A percentile compares a stretch with the other conserved stretches of the same genome.
Conservation (phyloP, 2,113 vertebrate species). For the Forbesichthys agassizii region DNA sequence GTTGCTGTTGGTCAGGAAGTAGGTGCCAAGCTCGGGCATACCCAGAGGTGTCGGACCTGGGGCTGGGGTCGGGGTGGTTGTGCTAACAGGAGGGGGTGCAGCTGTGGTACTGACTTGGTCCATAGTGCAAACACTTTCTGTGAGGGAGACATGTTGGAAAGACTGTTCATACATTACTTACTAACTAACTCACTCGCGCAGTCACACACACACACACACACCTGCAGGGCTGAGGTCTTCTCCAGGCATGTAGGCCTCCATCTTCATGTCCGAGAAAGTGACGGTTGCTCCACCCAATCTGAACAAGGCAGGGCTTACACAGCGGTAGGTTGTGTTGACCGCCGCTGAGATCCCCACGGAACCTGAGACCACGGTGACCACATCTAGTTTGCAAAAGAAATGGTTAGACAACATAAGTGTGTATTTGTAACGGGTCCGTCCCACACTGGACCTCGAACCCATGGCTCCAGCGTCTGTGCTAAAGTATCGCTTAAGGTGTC, state of each 20-base stretch:
- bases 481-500: too few species aligned
- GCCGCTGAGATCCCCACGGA: slow-evolving; percentile 74
- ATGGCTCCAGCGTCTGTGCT: too few species aligned
- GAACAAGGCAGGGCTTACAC: slow-evolving; percentile 66
- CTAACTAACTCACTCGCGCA: background rate
- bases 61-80: slow-evolving; percentile 45
- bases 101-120: slow-evolving; percentile 65
- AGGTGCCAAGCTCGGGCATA: slow-evolving; percentile 71
- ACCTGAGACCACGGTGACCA: slow-evolving; percentile 49
- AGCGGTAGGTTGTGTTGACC: slow-evolving; percentile 83
- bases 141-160: background rate
- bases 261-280: slow-evolving; percentile 74
- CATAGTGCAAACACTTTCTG: slow-evolving; percentile 83
- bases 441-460: too few species aligned
- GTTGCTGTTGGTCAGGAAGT: slow-evolving; percentile 75
- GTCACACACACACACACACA: slow-evolving; percentile 40
- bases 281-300: slow-evolving; percentile 46
- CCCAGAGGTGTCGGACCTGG: slow-evolving; percentile 56
- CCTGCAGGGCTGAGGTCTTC: slow-evolving; percentile 80
- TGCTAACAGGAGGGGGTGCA: slow-evolving; percentile 37
- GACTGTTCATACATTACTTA: too few species aligned
- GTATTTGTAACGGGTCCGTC: too few species aligned
- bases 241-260: slow-evolving; percentile 85
- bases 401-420: too few species aligned
- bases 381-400: slow-evolving; percentile 37